Conservation (phyloP, 1,140 invertebrate genomes). For the Geopemphigus sp. region DNA sequence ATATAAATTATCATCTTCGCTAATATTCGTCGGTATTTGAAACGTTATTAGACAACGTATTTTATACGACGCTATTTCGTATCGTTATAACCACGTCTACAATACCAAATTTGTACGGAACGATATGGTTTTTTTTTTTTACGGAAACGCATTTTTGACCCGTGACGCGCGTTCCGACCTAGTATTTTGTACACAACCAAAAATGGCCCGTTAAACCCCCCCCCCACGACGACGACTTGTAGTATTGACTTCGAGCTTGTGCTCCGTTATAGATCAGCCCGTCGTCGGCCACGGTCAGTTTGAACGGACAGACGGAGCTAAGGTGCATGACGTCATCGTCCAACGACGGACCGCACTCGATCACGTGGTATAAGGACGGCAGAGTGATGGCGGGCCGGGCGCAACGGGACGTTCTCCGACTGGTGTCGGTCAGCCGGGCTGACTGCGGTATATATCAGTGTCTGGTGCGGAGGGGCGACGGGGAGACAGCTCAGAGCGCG, state of each 20-base stretch:
- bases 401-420: slow-evolving; percentile 64
- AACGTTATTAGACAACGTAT: no score
- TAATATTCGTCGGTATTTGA: no score
- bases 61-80: no score
- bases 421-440: slow-evolving; percentile 69
- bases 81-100: no score
- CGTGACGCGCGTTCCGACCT: no score
- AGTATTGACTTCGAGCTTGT: background rate
- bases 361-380: slow-evolving; percentile 73
- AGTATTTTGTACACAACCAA: no score
- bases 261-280: slow-evolving; percentile 55
- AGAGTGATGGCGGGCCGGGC: slow-evolving; percentile 65
- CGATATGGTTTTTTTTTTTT: no score
- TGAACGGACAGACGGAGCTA: slow-evolving; percentile 74
- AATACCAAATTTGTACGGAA: no score
- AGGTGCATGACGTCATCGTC: slow-evolving; percentile 62
- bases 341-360: slow-evolving; percentile 52
- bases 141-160: no score
- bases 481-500: slow-evolving; percentile 75
- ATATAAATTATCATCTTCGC: no score
- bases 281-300: slow-evolving; percentile 69
- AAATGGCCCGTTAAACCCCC: no score
- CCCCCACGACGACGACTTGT: no score
- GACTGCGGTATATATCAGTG: slow-evolving; percentile 86
- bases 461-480: slow-evolving; percentile 70